Conservation (phyloP, 2,888 invertebrate species). For the Geotrupes spiniger region DNA sequence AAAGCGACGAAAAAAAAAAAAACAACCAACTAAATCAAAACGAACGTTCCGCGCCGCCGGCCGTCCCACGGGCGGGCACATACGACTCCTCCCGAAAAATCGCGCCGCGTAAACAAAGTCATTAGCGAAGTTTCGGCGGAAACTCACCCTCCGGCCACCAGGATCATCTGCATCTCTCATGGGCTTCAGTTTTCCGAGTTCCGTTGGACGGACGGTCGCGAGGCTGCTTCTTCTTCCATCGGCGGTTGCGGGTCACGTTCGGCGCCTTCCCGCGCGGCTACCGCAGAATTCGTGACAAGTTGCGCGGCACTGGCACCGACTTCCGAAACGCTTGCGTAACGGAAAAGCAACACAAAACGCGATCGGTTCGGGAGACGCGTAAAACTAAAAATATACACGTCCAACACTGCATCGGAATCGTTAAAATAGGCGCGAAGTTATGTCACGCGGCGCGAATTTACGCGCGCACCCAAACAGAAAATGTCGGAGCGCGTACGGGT, state of each 20-base stretch:
- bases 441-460: neutral
- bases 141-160: conserved; percentile 55
- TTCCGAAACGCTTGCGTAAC: conserved; percentile 18
- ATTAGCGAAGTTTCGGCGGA: no score
- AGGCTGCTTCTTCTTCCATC: neutral
- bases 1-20: no score
- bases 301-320: conserved; percentile 12
- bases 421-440: neutral
- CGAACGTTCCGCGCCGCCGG: no score
- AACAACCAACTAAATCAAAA: no score
- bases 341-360: conserved; percentile 4
- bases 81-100: no score
- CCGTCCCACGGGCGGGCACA: no score
- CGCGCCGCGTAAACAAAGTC: no score
- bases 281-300: neutral
- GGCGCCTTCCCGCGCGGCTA: neutral
- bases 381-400: neutral
- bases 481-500: no score
- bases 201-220: neutral
- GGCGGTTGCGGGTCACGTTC: neutral
- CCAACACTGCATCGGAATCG: conserved; percentile 7
- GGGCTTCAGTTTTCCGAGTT: conserved; percentile 24
- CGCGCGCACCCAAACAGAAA: conserved; percentile 1
- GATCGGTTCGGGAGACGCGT: neutral
- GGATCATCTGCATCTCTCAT: conserved; percentile 58